Evolutionary conservation across 2,797 vertebrate genomes (phyloP).

Genomic region (Okamejei kenojei): DNA sequence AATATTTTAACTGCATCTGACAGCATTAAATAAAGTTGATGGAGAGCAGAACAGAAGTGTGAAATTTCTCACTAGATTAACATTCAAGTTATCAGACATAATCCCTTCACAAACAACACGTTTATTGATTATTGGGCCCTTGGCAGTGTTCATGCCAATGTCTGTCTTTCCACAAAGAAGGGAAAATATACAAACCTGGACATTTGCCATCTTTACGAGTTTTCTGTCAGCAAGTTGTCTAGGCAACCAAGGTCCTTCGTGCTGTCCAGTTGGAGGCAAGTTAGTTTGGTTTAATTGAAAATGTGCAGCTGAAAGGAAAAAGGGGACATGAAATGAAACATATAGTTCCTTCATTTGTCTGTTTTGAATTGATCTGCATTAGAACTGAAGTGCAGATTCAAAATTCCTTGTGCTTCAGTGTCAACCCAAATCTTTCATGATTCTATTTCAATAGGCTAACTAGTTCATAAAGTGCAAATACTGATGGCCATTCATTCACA

Average conservation of each 20-base stretch:
- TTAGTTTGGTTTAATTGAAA: slow-evolving; percentile 55
- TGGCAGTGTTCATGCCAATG: slow-evolving; percentile 42
- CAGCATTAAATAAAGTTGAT: slow-evolving; percentile 33
- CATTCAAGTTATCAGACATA: slow-evolving; percentile 45
- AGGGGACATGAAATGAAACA: slow-evolving; percentile 51
- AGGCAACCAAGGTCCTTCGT: slow-evolving; percentile 54
- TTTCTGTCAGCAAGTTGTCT: slow-evolving; percentile 51
- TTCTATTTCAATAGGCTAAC: slow-evolving; percentile 60
- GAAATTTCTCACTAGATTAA: slow-evolving; percentile 47
- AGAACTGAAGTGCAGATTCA: slow-evolving; percentile 46
- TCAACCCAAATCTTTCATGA: slow-evolving; percentile 50
- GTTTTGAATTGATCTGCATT: slow-evolving; percentile 51
- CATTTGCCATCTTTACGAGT: slow-evolving; percentile 54
- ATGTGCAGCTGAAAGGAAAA: slow-evolving; percentile 50
- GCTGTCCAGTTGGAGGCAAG: slow-evolving; percentile 52
- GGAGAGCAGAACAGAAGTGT: slow-evolving; percentile 16
- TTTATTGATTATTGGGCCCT: slow-evolving; percentile 52
- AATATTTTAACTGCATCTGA: slow-evolving; percentile 21
- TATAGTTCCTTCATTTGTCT: slow-evolving; percentile 51
- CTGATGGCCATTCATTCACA: slow-evolving; percentile 42
- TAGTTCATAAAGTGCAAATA: slow-evolving; percentile 42
- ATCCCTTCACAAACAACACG: slow-evolving; percentile 48
- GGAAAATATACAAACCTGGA: slow-evolving; percentile 50
- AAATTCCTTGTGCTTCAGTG: slow-evolving; percentile 46
- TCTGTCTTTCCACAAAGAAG: slow-evolving; percentile 27